These are phyloP conservation scores for Neosilurus hyrtlii DNA, from an alignment of 2,797 vertebrate species.

Conservation along the genomic window DNA sequence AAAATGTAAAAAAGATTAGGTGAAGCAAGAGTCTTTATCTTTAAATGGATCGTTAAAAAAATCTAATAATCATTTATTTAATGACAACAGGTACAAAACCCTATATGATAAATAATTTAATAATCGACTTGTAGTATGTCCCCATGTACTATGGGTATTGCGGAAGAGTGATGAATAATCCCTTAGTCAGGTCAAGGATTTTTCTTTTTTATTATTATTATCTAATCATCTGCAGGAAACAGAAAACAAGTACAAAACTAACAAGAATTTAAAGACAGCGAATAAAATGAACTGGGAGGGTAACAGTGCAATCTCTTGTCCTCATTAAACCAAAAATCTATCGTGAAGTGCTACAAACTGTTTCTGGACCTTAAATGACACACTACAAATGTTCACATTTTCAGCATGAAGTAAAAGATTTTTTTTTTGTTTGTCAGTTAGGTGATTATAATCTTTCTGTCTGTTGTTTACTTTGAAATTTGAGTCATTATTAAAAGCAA, in stretches of 20 bases:
- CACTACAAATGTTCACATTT: slow-evolving; percentile 27
- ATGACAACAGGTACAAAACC: not conserved
- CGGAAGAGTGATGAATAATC: slow-evolving; percentile 8
- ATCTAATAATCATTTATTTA: not conserved
- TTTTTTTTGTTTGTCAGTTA: slow-evolving; percentile 7
- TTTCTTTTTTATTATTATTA: slow-evolving; percentile 44
- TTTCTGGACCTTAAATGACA: slow-evolving; percentile 45
- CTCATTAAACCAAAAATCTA: slow-evolving; percentile 62
- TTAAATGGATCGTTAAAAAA: not conserved
- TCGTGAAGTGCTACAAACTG: slow-evolving; percentile 73
- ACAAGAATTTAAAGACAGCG: slow-evolving; percentile 47
- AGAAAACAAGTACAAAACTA: slow-evolving; percentile 53
- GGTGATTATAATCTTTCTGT: not conserved
- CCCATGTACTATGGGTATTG: slow-evolving; percentile 13
- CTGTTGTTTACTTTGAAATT: slow-evolving; percentile 7
- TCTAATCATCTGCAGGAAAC: slow-evolving; percentile 53
- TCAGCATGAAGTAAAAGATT: not conserved
- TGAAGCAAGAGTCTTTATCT: not conserved
- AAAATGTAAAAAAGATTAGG: not conserved
- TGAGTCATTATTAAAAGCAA: slow-evolving; percentile 11
- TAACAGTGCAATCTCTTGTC: slow-evolving; percentile 51
- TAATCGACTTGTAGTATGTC: slow-evolving; percentile 41
- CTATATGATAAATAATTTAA: slow-evolving; percentile 22
- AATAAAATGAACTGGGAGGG: slow-evolving; percentile 45
- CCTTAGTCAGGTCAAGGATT: slow-evolving; percentile 35